Percentiles rank a stretch among this genome's conserved stretches.
Conservation (phyloP, 2,888 invertebrate species). For the Arrhopalites spinosus region DNA sequence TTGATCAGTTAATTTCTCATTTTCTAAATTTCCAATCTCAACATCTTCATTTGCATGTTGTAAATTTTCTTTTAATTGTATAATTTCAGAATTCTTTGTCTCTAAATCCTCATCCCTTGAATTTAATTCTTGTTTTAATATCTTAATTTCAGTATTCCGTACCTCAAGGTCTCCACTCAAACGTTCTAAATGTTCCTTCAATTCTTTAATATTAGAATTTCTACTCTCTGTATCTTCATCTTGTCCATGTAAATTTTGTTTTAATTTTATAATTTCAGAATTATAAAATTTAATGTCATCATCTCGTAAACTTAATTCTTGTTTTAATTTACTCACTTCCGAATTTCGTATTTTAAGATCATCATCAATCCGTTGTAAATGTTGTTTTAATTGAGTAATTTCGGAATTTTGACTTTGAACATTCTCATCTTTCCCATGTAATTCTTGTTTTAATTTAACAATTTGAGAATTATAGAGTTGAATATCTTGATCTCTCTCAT, state of each 20-base stretch:
- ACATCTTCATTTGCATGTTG: too few species aligned
- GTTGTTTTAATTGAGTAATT: background rate
- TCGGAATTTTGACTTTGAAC: background rate
- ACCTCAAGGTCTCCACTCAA: constrained; percentile 16
- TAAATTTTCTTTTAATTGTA: too few species aligned
- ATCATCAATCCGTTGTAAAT: background rate
- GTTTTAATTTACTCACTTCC: constrained; percentile 8
- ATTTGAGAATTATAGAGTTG: background rate
- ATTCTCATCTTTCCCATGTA: background rate
- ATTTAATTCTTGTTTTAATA: background rate
- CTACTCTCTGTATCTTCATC: too few species aligned
- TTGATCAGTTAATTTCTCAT: too few species aligned
- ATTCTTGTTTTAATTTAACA: constrained; percentile 4
- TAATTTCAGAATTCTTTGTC: too few species aligned
- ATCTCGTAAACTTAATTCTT: constrained; percentile 21
- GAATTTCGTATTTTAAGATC: background rate
- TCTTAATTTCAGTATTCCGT: background rate
- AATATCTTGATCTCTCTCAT: too few species aligned
- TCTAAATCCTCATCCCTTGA: too few species aligned
- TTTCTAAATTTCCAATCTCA: too few species aligned
- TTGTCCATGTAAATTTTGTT: background rate
- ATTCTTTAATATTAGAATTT: too few species aligned
- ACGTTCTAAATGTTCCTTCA: too few species aligned
- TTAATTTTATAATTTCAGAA: background rate
- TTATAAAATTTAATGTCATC: constrained; percentile 11